Conservation (phyloP, 2,797 vertebrate genomes). For the Sebastes hopkinsi region DNA sequence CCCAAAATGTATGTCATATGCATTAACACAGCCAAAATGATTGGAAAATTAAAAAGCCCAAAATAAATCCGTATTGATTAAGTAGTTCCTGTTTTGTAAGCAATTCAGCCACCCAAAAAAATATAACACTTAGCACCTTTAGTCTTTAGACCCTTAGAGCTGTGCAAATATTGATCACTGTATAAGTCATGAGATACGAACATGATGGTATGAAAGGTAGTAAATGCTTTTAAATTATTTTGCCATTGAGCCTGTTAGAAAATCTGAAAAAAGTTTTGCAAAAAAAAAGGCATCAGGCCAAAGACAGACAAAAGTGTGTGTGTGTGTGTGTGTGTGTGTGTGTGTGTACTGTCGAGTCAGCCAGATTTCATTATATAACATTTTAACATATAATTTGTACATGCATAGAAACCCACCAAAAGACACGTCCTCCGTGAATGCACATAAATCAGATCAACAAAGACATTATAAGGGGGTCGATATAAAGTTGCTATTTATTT, state of each 20-base stretch:
- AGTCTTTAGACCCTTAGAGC: not conserved
- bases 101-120: not conserved
- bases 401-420: not conserved
- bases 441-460: constrained; percentile 8
- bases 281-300: not conserved
- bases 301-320: not conserved
- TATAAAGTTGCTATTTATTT: constrained; percentile 78
- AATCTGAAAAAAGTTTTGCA: not conserved
- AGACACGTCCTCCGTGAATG: not conserved
- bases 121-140: not conserved
- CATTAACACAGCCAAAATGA: too few relatives aligned
- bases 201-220: not conserved
- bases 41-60: too few relatives aligned
- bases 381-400: not conserved
- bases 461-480: constrained; percentile 30
- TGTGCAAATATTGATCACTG: not conserved
- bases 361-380: not conserved
- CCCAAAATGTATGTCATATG: too few relatives aligned
- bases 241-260: not conserved
- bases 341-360: not conserved
- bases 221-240: not conserved
- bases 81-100: not conserved
- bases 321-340: not conserved
- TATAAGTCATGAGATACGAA: not conserved
- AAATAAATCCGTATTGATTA: not conserved